Evolutionary conservation across 2,797 vertebrate genomes (phyloP), one percentile per base, ranked within the genome.

Genomic region (Parotocinclus haroldoi): DNA sequence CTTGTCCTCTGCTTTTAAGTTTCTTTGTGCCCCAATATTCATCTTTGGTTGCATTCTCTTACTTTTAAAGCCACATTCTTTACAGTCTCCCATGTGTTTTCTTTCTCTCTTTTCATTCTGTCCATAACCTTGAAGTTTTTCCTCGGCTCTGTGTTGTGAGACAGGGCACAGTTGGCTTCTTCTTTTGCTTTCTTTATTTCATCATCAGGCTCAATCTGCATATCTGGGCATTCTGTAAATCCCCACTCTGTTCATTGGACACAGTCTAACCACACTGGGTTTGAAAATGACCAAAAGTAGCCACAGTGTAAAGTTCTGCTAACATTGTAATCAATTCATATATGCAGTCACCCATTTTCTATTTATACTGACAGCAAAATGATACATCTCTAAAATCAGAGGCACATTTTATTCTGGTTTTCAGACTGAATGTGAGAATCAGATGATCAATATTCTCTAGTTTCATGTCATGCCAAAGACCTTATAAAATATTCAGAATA

Each of bases 181-280:
- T 61, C 18, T 51, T 48, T 65, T 11, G 71, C 75, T 82, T 72
- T 45, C 82, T 86, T 82, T 75, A 79, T 89, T 90, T 89, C 87
- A 84, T 88, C 84, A 83, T 81, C 38, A 63, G 78, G 76, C 83
- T 85, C 84, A 79, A 78, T 79, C 81, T 80, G 73, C 72, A 82
- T 80, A 84, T 81, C 83, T 60, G 71, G 83, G 83, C 84, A 87
- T 81, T 66, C 79, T 80, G 77, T 67, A 64, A 79, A 82, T 82
- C 81, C 78, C 81, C 69, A 80, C 88, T 89, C 86, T 27, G 5
- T 27, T 27, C 27, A 27, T 2, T 27, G 27, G 27, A 27, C 27
- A 84, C 73, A 84, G 88, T 89, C 88, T 86, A 85, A 82, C 81
- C 84, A 79, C 82, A 84, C 85, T 86, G 87, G 86, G 85, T 89